phyloP scores from a whole-genome alignment of 2,888 invertebrate genomes.

The Dryomyza anilis region DNA sequence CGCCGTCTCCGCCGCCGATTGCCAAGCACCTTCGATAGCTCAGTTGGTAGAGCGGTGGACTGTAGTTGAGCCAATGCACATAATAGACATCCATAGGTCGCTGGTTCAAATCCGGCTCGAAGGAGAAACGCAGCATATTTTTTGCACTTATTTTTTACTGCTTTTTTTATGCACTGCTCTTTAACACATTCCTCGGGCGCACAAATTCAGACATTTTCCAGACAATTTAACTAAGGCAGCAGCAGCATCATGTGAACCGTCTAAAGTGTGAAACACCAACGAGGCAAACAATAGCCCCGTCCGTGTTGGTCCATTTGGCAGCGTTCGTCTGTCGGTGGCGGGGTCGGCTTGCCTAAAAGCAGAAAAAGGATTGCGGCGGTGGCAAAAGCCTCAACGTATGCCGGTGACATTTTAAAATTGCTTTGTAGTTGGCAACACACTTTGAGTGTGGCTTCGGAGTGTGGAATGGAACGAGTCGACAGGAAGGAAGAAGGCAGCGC shows the following conservation, averaged over 20 bases:
- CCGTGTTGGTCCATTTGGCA: slow-evolving; percentile 16
- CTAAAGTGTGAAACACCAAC: background rate
- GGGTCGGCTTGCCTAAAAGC: background rate
- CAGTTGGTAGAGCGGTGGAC: slow-evolving; percentile 58
- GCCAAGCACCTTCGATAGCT: slow-evolving; percentile 52
- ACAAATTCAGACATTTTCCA: slow-evolving; percentile 7
- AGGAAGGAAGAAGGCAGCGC: background rate
- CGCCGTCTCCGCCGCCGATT: background rate
- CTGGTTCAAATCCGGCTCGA: slow-evolving; percentile 58
- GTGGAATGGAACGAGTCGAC: background rate
- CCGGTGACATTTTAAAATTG: background rate
- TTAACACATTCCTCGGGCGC: background rate
- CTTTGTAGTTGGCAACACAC: background rate
- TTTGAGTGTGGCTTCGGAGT: background rate
- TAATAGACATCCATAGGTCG: slow-evolving; percentile 51
- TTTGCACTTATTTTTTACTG: background rate
- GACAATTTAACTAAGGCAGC: slow-evolving; percentile 9
- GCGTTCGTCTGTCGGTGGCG: background rate
- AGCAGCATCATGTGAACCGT: background rate
- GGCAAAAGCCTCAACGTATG: too few species aligned
- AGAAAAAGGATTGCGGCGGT: background rate
- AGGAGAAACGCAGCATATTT: slow-evolving; percentile 37
- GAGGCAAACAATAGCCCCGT: background rate
- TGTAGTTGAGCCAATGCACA: background rate
- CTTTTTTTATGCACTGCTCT: background rate